Percentiles rank a stretch among this genome's conserved stretches.
These are phyloP conservation scores for Heterocephalus glaber DNA, from an alignment of 2,113 vertebrate species.

Conservation along the genomic window DNA sequence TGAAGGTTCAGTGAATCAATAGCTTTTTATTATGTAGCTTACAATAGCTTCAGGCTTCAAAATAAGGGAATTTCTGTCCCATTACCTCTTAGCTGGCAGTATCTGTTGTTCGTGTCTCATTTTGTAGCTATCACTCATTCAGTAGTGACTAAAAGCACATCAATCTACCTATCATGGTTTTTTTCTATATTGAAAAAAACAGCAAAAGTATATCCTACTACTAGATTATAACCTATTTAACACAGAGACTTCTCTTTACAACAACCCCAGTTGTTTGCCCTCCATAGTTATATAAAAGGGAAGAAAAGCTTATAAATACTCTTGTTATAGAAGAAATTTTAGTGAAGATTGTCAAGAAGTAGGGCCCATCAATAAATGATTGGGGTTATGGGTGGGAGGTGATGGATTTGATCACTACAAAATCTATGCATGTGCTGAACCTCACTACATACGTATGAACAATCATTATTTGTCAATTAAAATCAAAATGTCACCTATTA, in stretches of 20 bases:
- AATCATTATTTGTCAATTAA: neutral
- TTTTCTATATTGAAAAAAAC: neutral
- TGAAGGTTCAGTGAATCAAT: neutral
- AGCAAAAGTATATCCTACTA: neutral
- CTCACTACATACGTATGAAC: neutral
- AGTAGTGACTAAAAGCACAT: neutral
- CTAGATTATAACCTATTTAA: neutral
- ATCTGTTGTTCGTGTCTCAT: neutral
- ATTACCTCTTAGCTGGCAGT: neutral
- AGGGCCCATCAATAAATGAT: neutral
- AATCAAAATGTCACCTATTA: neutral
- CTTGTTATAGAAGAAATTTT: neutral
- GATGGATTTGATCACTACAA: neutral
- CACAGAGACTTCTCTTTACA: neutral
- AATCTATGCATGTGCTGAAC: neutral
- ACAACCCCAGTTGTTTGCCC: neutral
- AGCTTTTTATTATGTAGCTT: conserved; percentile 5
- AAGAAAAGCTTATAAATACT: neutral
- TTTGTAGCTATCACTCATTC: neutral
- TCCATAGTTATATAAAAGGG: neutral
- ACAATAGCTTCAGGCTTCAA: neutral
- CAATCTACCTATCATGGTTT: neutral
- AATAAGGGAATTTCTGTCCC: neutral
- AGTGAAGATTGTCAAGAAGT: neutral
- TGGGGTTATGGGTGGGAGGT: neutral